phyloP scores from a whole-genome alignment of 2,888 invertebrate species.

The Drosophila pullipes region DNA sequence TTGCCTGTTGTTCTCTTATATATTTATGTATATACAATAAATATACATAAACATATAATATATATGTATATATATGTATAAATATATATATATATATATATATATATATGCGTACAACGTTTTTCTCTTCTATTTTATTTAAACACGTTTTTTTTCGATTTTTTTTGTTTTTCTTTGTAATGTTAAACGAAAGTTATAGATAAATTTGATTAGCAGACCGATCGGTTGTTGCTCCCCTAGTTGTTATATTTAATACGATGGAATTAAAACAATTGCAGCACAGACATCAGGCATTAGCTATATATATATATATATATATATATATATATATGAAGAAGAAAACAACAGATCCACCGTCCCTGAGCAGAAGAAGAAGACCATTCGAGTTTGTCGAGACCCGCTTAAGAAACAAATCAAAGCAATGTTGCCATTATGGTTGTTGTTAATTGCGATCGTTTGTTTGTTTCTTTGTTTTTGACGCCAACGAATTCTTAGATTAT shows the following conservation, averaged over 20 bases:
- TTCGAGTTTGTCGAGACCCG: conserved; percentile 12
- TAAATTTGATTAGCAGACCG: conserved; percentile 57
- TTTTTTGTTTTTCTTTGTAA: conserved; percentile 48
- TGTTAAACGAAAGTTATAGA: conserved; percentile 61
- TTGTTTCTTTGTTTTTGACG: conserved; percentile 8
- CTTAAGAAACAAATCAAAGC: conserved; percentile 10
- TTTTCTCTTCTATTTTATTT: background rate
- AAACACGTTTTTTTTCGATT: too few relatives aligned
- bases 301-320: conserved; percentile 8
- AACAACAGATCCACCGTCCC: conserved; percentile 51
- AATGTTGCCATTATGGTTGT: conserved; percentile 41
- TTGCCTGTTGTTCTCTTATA: conserved; percentile 37
- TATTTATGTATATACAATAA: conserved; percentile 1
- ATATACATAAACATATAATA: background rate
- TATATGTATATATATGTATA: background rate
- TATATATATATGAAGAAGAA: background rate
- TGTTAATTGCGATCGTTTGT: conserved; percentile 32
- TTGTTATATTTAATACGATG: conserved; percentile 57
- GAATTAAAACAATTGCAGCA: conserved; percentile 43
- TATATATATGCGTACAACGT: conserved; percentile 1
- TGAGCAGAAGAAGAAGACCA: conserved; percentile 1
- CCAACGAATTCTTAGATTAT: conserved; percentile 13
- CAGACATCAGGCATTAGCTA: conserved; percentile 10
- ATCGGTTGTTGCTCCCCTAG: conserved; percentile 46
- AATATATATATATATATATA: too few relatives aligned